Evolutionary conservation across 2,113 vertebrate genomes (phyloP).

Genomic region (Acrocephalus kingi): DNA sequence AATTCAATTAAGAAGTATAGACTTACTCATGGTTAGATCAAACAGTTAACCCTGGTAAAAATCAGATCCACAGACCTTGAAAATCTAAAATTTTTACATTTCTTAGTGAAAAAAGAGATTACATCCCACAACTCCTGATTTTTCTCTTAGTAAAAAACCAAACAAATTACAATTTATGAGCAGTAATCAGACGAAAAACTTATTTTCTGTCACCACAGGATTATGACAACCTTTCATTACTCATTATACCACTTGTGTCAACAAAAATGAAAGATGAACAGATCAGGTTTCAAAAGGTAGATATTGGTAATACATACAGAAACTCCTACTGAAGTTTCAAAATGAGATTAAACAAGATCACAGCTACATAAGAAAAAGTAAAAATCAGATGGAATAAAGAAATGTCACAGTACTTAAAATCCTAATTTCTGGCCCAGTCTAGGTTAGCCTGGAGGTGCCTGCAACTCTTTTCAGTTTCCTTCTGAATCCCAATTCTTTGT

Average conservation of each 20-base stretch:
- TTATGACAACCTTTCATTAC: background rate
- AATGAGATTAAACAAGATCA: background rate
- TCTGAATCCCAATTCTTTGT: background rate
- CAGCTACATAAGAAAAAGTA: background rate
- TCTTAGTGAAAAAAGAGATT: background rate
- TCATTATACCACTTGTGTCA: background rate
- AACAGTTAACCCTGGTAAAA: background rate
- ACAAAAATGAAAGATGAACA: background rate
- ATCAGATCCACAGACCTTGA: background rate
- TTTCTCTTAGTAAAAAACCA: background rate
- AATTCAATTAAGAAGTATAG: background rate
- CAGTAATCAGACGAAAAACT: background rate
- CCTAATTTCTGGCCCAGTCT: background rate
- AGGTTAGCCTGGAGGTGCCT: background rate
- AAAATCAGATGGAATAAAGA: background rate
- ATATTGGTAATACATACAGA: background rate
- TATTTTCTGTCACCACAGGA: background rate
- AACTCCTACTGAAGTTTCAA: background rate
- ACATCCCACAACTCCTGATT: fast-evolving
- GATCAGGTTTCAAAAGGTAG: background rate
- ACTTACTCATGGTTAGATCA: background rate
- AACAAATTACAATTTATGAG: background rate
- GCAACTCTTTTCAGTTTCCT: background rate
- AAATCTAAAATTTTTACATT: background rate
- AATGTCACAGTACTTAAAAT: background rate